Evolutionary conservation across 1,140 invertebrate species (phyloP), one percentile per base, ranked within the genome.

Genomic region (Neodiprion pinetum): DNA sequence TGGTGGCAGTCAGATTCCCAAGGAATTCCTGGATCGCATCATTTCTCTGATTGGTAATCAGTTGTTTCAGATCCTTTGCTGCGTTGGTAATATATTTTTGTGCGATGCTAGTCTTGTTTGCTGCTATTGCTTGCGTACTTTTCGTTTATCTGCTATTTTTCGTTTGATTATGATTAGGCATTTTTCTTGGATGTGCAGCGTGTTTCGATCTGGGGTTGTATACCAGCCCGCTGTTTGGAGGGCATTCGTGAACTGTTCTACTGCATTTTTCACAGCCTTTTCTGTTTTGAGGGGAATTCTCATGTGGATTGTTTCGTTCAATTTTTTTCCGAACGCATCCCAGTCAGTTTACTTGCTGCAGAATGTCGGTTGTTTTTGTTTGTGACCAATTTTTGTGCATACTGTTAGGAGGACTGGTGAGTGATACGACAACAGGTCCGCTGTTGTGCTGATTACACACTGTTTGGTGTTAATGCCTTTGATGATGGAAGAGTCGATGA

Each of bases 401-500:
- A 78, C 61, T 72, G 74, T 76, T 21, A 66, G 8, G 9, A 82
- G 72, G 9, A 81, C 53, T 49, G 80, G 80, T 12, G 80, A 72
- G 70, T 84, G 80, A 68, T 83, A 80, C 0, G 78, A 83, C 12
- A 77, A 78, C 23, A 79, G 48, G 40, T 77, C 77, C 14, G 50
- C 11, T n/a, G 53, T 73, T 72, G 69, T 61, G 67, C 72, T 66
- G 11, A 78, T 48, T 67, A 77, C 28, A 1, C 78, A 67, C 48
- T 79, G 79, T 11, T 48, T 67, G 40, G 9, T 50, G 9, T 70
- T 73, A 9, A 81, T 67, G 0, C 81, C 82, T 76, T 78, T 81
- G 10, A 72, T 74, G 48, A 87, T 72, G 48, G 84, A 81, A 14
- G 76, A 89, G 4, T 80, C 88, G 1, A 87, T 73, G 0, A 83